Evolutionary conservation across 2,797 vertebrate genomes (phyloP).

Genomic region (Tauraco hartlaubi): DNA sequence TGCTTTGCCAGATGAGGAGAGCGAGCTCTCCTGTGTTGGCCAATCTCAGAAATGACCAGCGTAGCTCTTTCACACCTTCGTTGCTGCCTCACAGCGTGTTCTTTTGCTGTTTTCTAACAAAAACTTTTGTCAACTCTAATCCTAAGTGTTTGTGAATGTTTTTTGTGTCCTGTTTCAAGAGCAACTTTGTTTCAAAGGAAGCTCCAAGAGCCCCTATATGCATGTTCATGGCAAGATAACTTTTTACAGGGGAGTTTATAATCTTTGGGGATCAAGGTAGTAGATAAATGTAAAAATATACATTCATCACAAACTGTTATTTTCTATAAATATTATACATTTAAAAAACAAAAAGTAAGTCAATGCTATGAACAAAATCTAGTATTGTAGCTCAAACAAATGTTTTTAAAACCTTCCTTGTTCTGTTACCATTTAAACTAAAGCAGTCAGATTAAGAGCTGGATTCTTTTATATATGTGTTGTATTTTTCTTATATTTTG

Average conservation of each 20-base stretch:
- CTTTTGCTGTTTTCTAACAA: not conserved
- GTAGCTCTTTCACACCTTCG: not conserved
- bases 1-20: not conserved
- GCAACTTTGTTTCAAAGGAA: not conserved
- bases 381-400: not conserved
- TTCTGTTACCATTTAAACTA: not conserved
- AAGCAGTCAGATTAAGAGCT: not conserved
- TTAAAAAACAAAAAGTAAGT: too few species aligned
- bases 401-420: not conserved
- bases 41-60: not conserved
- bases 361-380: not conserved
- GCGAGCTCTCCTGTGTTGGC: not conserved
- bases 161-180: not conserved
- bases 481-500: not conserved
- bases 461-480: not conserved
- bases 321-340: not conserved
- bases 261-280: not conserved
- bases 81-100: not conserved
- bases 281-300: not conserved
- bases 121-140: not conserved
- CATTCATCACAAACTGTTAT: not conserved
- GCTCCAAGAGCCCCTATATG: not conserved
- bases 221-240: rapidly evolving
- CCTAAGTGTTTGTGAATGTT: too few species aligned
- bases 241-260: not conserved